phyloP scores from a whole-genome alignment of 1,140 invertebrate species.

The Ceratina calcarata region DNA sequence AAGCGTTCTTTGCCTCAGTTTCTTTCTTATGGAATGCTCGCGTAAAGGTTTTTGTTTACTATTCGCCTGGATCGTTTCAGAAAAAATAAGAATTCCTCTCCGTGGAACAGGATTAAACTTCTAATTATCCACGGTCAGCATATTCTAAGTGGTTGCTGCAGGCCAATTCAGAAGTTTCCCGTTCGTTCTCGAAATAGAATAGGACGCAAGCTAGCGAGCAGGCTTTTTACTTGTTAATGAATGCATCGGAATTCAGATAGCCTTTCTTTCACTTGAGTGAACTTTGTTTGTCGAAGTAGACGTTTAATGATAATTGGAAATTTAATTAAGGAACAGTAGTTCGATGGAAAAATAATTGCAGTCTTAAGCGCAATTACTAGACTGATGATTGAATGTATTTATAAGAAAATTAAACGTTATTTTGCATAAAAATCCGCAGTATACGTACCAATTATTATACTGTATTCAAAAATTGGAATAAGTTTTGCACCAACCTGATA shows the following conservation, averaged over 20 bases:
- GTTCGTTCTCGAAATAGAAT: slow-evolving; percentile 16
- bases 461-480: too few species aligned
- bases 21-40: not conserved
- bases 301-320: not conserved
- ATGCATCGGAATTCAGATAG: slow-evolving; percentile 2
- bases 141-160: slow-evolving; percentile 8
- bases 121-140: slow-evolving; percentile 34
- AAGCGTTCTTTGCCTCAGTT: not conserved
- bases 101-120: slow-evolving; percentile 13
- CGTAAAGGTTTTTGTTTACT: slow-evolving; percentile 6
- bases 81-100: slow-evolving; percentile 2
- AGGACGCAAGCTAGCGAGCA: not conserved
- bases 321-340: not conserved
- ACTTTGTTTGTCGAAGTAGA: not conserved
- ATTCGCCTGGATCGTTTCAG: not conserved
- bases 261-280: not conserved
- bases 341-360: too few species aligned
- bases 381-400: too few species aligned
- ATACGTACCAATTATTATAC: too few species aligned
- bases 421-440: too few species aligned
- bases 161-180: slow-evolving; percentile 17
- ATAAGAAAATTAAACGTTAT: too few species aligned
- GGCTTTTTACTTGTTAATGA: slow-evolving; percentile 7
- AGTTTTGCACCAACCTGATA: too few species aligned
- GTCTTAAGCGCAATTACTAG: too few species aligned